Conservation (phyloP, 1,140 invertebrate species). For the Nasonia giraulti region DNA sequence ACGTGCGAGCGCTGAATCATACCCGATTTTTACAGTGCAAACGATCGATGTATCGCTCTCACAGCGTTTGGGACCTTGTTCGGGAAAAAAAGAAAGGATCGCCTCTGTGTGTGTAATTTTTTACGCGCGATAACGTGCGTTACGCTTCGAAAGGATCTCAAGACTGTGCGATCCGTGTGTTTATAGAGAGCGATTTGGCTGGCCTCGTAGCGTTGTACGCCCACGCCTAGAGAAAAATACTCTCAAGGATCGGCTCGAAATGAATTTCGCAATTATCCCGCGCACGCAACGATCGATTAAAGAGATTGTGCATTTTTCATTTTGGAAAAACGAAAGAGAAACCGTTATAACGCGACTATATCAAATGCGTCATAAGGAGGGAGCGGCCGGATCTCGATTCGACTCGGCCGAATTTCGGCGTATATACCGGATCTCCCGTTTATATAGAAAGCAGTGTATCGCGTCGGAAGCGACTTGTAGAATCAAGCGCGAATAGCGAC, state of each 20-base stretch:
- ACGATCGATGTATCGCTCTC: no score
- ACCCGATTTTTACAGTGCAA: no score
- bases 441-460: not conserved
- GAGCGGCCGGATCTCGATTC: not conserved
- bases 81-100: no score
- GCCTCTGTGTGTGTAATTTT: not conserved
- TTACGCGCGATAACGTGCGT: not conserved
- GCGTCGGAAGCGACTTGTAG: not conserved
- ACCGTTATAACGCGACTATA: no score
- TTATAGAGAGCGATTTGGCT: not conserved
- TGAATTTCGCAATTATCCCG: slow-evolving; percentile 16
- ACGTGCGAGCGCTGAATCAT: no score
- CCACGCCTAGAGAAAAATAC: not conserved
- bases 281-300: not conserved
- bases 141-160: not conserved
- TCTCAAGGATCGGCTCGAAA: not conserved
- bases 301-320: not conserved
- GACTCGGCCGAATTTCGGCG: not conserved
- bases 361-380: no score
- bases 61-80: no score
- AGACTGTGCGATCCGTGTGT: not conserved
- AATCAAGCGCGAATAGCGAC: not conserved
- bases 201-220: not conserved
- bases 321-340: no score
- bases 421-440: not conserved